Base-by-base conservation (phyloP, 1,140 invertebrate species). In the Lepeophtheirus salmonis region DNA sequence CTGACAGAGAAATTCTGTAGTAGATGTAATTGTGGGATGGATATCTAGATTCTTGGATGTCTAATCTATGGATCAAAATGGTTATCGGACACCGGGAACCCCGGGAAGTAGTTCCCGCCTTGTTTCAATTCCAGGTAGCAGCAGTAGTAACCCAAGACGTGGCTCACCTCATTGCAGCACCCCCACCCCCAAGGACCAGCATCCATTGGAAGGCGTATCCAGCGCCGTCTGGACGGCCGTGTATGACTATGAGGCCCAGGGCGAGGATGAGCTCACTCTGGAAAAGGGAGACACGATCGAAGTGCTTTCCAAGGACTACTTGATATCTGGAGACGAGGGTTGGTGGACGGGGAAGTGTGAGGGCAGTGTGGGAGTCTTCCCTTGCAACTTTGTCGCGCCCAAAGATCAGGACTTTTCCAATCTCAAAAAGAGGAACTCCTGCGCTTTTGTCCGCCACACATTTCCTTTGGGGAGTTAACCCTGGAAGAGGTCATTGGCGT, bases 301-400 rank as follows among this genome's bases (percentile, higher is more conserved):
- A 70, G 84, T 96, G 50, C 76, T 96, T 23, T 91, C 89, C 14
- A 89, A 83, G 68, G 90, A 96, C 74, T 79, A 84, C 2, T 88
- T 86, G 72, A 90, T 95, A 67, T 95, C 90, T 0, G 91, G 91
- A n/a, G 90, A 95, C 74, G 88, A 91, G 67, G 91, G 90, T 55
- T 96, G 91, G 90, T 95, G 90, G 90, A 95, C 87, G 41, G 90
- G 91, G 3, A 89, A 89, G 71, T 86, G 94, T 63, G 67, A 67
- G 23, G 69, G 70, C 25, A 68, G 69, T 57, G 84, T 92, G 65
- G 88, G 88, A 23, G 88, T 89, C 67, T 84, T 85, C 70, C 90
- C 90, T 1, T 80, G 86, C 54, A 89, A 91, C 70, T 97, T 90
- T 77, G 89, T 96, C 24, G 82, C 83, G 17, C 80, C 84, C 67